Percentiles rank a stretch among this genome's conserved stretches.
Evolutionary conservation across 1,140 invertebrate species (phyloP).

Genomic region (Archivesica marissinica): DNA sequence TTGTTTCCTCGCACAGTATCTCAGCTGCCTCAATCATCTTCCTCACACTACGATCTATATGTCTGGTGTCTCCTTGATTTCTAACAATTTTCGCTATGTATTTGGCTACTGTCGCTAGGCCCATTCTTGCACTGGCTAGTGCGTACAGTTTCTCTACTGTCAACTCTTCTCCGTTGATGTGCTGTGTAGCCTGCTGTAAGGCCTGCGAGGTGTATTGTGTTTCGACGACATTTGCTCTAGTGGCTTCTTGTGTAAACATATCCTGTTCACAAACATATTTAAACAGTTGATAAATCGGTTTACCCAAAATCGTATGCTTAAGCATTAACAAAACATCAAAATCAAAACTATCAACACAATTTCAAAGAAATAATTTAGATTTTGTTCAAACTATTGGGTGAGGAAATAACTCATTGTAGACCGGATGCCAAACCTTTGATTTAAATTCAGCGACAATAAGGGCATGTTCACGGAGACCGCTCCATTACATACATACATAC

Average conservation of each 20-base stretch:
- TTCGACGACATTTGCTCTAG: conserved; percentile 33
- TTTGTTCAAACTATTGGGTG: neutral
- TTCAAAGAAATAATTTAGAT: neutral
- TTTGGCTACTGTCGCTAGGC: conserved; percentile 64
- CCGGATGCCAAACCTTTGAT: neutral
- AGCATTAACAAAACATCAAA: neutral
- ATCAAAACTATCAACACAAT: neutral
- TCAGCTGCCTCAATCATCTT: conserved; percentile 59
- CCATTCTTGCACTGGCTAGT: conserved; percentile 67
- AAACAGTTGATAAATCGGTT: neutral
- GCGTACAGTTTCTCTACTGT: conserved; percentile 62
- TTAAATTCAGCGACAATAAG: neutral
- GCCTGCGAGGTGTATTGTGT: conserved; percentile 17
- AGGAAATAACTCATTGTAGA: neutral
- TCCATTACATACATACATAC: too few relatives aligned
- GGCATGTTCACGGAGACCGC: too few relatives aligned
- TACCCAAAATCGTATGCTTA: neutral
- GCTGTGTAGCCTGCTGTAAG: neutral
- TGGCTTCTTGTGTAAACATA: conserved; percentile 46
- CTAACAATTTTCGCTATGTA: conserved; percentile 59
- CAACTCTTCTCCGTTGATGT: conserved; percentile 25
- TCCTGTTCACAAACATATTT: neutral
- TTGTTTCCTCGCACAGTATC: conserved; percentile 63
- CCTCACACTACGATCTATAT: conserved; percentile 2
- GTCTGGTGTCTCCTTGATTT: conserved; percentile 29